Conservation (phyloP, 2,797 vertebrate species). For the Thripadectes ignobilis region DNA sequence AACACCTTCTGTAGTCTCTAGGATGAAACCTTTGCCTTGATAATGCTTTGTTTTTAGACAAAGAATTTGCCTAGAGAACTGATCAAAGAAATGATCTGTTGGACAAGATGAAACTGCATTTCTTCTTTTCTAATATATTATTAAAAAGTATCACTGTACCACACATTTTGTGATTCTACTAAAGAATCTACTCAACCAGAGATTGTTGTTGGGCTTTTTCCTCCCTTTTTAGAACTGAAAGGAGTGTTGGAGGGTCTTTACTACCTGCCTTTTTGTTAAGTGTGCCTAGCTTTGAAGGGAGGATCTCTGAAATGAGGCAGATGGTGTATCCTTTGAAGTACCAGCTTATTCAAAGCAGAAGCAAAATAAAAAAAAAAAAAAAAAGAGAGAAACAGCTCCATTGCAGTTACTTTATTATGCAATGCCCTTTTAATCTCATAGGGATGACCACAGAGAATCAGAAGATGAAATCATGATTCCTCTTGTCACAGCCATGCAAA, state of each 20-base stretch:
- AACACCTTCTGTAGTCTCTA: neutral
- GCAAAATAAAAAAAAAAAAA: neutral
- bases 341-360: slow-evolving; percentile 67
- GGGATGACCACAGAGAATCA: slow-evolving; percentile 56
- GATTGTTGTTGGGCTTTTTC: slow-evolving; percentile 15
- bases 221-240: slow-evolving; percentile 13
- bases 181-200: slow-evolving; percentile 55
- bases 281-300: slow-evolving; percentile 69
- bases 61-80: slow-evolving; percentile 39
- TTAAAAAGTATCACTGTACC: slow-evolving; percentile 13
- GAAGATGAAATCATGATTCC: slow-evolving; percentile 56
- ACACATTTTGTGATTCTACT: neutral
- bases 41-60: slow-evolving; percentile 40
- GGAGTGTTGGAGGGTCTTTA: slow-evolving; percentile 33
- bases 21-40: neutral
- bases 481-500: slow-evolving; percentile 35
- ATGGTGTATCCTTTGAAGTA: slow-evolving; percentile 72
- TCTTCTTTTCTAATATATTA: slow-evolving; percentile 43
- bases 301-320: slow-evolving; percentile 72
- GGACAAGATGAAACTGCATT: slow-evolving; percentile 36
- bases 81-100: slow-evolving; percentile 42
- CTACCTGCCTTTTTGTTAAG: slow-evolving; percentile 67
- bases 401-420: slow-evolving; percentile 48
- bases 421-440: slow-evolving; percentile 65
- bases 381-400: slow-evolving; percentile 30